These are phyloP conservation scores for Brassicogethes aeneus DNA, from an alignment of 2,888 invertebrate genomes.

Conservation along the genomic window DNA sequence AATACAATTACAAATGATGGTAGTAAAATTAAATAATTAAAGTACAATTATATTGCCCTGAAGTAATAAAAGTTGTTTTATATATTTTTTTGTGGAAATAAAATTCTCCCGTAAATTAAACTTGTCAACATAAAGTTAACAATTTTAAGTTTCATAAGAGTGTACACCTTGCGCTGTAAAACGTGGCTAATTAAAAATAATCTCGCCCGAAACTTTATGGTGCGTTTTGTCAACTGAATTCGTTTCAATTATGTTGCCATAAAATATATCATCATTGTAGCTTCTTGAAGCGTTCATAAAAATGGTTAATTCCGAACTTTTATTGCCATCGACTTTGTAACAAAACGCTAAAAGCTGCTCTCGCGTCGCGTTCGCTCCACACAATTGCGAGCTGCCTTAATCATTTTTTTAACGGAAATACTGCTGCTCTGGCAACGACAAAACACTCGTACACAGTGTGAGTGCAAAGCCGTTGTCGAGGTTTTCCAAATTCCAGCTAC, in stretches of 20 bases:
- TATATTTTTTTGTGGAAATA: too few relatives aligned
- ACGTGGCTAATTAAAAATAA: too few relatives aligned
- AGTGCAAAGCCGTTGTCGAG: not conserved
- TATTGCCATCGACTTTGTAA: constrained; percentile 8
- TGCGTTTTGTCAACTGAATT: not conserved
- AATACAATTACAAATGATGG: too few relatives aligned
- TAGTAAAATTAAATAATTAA: too few relatives aligned
- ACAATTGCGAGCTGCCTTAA: not conserved
- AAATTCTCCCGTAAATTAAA: too few relatives aligned
- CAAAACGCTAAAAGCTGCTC: not conserved
- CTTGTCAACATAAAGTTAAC: too few relatives aligned
- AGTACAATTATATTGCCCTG: too few relatives aligned
- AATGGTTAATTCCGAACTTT: constrained; percentile 16
- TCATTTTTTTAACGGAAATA: not conserved
- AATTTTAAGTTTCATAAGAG: too few relatives aligned
- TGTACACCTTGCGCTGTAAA: too few relatives aligned
- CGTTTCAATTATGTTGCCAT: not conserved
- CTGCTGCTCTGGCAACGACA: not conserved
- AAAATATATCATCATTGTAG: not conserved
- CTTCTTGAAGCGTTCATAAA: not conserved
- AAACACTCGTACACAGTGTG: constrained; percentile 1
- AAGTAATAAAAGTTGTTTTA: too few relatives aligned
- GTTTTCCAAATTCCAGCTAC: constrained; percentile 3
- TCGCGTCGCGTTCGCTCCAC: not conserved
- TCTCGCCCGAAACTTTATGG: too few relatives aligned